A percentile compares a stretch with the other conserved stretches of the same genome.
Evolutionary conservation across 2,113 vertebrate genomes (phyloP).

Genomic region (Peucedramus taeniatus): DNA sequence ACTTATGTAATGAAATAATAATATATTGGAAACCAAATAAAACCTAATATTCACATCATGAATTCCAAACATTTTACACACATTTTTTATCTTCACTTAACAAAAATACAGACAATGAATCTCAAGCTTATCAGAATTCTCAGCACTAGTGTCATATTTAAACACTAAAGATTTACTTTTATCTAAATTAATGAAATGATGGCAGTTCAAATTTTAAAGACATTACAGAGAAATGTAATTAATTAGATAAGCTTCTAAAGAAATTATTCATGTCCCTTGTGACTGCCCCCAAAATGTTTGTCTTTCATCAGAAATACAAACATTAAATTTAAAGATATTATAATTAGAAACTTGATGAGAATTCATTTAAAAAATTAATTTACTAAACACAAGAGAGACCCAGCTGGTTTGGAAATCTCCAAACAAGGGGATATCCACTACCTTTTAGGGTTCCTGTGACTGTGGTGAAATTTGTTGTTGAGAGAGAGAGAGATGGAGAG

Average conservation of each 20-base stretch:
- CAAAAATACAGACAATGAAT: constrained; percentile 36
- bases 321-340: constrained; percentile 77
- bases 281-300: constrained; percentile 79
- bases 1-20: not conserved
- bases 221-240: constrained; percentile 82
- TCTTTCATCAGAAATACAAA: constrained; percentile 85
- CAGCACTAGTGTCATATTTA: constrained; percentile 61
- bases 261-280: constrained; percentile 88
- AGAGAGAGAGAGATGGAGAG: not conserved
- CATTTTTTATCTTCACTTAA: not conserved
- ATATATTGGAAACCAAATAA: not conserved
- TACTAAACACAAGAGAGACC: constrained; percentile 54
- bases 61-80: constrained; percentile 1
- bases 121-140: constrained; percentile 52
- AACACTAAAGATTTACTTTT: constrained; percentile 69
- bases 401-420: constrained; percentile 23
- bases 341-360: constrained; percentile 75
- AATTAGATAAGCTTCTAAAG: constrained; percentile 89
- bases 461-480: not conserved
- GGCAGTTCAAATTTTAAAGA: constrained; percentile 83
- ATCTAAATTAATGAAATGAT: constrained; percentile 86
- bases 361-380: constrained; percentile 73
- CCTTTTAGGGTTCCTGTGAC: not conserved
- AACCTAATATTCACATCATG: not conserved
- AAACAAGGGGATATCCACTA: not conserved